Base-by-base conservation (phyloP, 2,797 vertebrate genomes). In the Bufotes viridis region DNA sequence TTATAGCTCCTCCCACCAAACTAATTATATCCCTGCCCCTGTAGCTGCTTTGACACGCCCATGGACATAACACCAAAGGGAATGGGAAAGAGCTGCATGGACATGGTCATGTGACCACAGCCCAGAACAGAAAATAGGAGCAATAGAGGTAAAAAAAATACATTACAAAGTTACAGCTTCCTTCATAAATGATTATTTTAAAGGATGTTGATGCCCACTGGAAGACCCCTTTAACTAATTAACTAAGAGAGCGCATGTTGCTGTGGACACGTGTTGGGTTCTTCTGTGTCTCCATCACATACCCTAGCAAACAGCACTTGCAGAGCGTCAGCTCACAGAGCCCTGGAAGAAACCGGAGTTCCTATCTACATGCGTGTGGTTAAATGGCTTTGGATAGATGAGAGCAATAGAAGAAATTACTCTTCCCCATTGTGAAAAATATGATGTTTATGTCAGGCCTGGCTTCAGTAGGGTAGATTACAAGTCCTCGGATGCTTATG, bases 341-440 rank as follows among this genome's bases (percentile, higher is more conserved):
- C 15, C 26, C 51, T 84, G 82, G 57, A 75, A 84, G 82, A 84
- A 74, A 74, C 74, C 53, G 20, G 51, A 34, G 24, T 63, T 58
- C 70, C 57, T 10, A 84, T 75, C 69, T 51, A 60, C 18, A 76
- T 3, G 61, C 57, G 61, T 34, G 24, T n/a, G 53, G 24, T 74
- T 84, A 74, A 84, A 84, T 84, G 69, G 79, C 58, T 29, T 65
- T 42, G 60, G 60, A 81, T 49, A 81, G 79, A 84, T 20, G 82
- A 84, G 70, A 76, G 82, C 82, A 84, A 84, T 63, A 84, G 82
- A 84, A 84, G 70, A 84, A 76, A 49, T 49, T 84, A 76, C 72
- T 60, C 82, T 84, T 83, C 82, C 82, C 82, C 22, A 84, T 84
- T 84, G 82, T 84, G 82, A 84, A 84, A 84, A 84, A 42, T 61